phyloP scores from a whole-genome alignment of 2,797 vertebrate species.

The Myotis daubentonii region DNA sequence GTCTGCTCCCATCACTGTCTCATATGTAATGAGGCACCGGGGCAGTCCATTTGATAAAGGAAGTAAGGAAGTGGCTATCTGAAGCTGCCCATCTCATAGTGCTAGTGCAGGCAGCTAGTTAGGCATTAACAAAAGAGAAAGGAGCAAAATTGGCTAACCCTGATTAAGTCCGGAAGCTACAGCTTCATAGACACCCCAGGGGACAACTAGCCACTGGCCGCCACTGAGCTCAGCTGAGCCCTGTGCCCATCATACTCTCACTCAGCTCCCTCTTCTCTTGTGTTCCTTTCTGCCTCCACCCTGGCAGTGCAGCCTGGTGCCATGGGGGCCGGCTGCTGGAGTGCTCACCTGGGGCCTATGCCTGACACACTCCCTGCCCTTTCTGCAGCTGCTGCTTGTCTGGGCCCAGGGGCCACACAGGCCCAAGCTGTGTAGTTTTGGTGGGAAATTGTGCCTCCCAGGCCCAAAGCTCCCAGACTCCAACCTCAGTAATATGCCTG shows the following conservation, averaged over 20 bases:
- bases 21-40: background rate
- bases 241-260: too few relatives aligned
- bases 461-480: background rate
- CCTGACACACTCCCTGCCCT: fast-evolving
- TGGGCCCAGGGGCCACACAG: background rate
- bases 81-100: background rate
- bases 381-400: background rate
- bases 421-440: background rate
- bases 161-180: too few relatives aligned
- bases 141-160: too few relatives aligned
- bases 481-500: background rate
- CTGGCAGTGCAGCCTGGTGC: too few relatives aligned
- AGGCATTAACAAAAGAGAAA: too few relatives aligned
- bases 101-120: too few relatives aligned
- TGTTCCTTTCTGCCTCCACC: too few relatives aligned
- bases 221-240: too few relatives aligned
- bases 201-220: too few relatives aligned
- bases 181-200: too few relatives aligned
- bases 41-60: background rate
- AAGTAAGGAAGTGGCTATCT: background rate
- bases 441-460: background rate
- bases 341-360: background rate
- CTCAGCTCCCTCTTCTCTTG: too few relatives aligned
- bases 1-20: background rate
- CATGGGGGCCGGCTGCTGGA: background rate